phyloP scores from a whole-genome alignment of 2,113 vertebrate species.

The Atherinomorus stipes region DNA sequence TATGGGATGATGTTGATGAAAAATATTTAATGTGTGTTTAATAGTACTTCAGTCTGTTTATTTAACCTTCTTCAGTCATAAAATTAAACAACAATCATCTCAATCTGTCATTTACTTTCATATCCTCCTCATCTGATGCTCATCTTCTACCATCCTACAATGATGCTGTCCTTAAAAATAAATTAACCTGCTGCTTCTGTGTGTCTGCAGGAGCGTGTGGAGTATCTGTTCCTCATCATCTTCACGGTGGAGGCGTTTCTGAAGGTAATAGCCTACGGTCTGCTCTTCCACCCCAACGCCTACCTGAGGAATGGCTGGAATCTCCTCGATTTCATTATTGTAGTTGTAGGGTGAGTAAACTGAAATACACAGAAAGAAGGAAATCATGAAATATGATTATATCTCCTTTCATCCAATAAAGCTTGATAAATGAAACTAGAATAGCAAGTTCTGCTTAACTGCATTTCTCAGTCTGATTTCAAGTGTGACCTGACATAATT shows the following conservation, averaged over 20 bases:
- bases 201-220: conserved; percentile 92
- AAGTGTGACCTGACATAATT: conserved; percentile 12
- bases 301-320: conserved; percentile 99
- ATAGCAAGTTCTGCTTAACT: not conserved
- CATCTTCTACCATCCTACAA: not conserved
- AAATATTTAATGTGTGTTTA: not conserved
- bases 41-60: not conserved
- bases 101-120: not conserved
- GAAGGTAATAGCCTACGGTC: conserved; percentile 99
- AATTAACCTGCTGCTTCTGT: conserved; percentile 38
- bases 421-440: not conserved
- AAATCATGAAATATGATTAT: not conserved
- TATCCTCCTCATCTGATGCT: not conserved
- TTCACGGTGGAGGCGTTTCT: conserved; percentile 99
- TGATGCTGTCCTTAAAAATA: conserved; percentile 9
- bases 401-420: not conserved
- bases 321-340: conserved; percentile 99
- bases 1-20: conserved; percentile 10
- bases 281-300: conserved; percentile 98
- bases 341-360: conserved; percentile 96
- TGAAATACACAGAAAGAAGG: not conserved
- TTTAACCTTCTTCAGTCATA: not conserved
- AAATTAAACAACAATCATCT: not conserved
- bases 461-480: not conserved
- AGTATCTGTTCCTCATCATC: conserved; percentile 99